These are phyloP conservation scores for Phrynocephalus guinanensis DNA, from an alignment of 2,797 vertebrate genomes.

Conservation along the genomic window DNA sequence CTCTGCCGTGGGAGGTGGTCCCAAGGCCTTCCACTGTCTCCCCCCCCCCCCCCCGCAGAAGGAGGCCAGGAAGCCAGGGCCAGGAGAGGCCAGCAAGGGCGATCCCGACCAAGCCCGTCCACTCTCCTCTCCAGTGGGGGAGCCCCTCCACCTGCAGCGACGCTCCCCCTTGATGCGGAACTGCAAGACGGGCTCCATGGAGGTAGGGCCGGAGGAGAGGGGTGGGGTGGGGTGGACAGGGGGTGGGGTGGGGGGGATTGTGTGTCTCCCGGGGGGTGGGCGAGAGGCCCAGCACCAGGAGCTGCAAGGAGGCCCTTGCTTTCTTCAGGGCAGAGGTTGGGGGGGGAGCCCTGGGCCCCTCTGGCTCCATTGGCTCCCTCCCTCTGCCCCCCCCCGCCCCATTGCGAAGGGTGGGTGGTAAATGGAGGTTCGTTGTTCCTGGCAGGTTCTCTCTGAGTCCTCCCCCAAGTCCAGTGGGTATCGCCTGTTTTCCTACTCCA, in stretches of 20 bases:
- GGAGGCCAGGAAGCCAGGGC: slow-evolving; percentile 89
- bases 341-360: neutral
- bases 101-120: slow-evolving; percentile 84
- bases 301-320: too few relatives aligned
- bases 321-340: neutral
- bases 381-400: neutral
- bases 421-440: neutral
- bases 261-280: neutral
- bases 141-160: slow-evolving; percentile 85
- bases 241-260: neutral
- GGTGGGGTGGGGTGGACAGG: neutral
- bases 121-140: slow-evolving; percentile 77
- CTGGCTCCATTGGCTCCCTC: too few relatives aligned
- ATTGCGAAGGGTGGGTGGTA: accelerated
- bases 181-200: slow-evolving; percentile 96
- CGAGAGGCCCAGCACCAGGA: too few relatives aligned
- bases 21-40: neutral
- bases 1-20: too few relatives aligned
- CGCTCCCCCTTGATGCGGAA: slow-evolving; percentile 91
- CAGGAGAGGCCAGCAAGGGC: slow-evolving; percentile 82
- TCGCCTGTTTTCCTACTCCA: slow-evolving; percentile 93
- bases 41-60: slow-evolving; percentile 75
- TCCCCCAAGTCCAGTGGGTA: slow-evolving; percentile 92
- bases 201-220: slow-evolving; percentile 80
- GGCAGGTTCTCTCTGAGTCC: slow-evolving; percentile 94